These are phyloP conservation scores for Phania funesta DNA, from an alignment of 2,888 invertebrate species.

Conservation along the genomic window DNA sequence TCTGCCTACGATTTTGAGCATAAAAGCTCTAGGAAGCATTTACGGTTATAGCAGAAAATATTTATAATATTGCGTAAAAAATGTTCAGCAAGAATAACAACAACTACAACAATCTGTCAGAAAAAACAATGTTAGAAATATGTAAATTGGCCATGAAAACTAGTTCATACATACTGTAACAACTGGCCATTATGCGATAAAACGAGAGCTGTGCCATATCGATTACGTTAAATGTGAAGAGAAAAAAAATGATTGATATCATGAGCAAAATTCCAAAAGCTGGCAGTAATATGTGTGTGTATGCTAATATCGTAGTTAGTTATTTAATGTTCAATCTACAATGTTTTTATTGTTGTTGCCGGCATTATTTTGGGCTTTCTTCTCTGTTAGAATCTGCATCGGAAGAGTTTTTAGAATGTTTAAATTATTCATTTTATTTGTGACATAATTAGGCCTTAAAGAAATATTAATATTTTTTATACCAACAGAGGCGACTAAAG, in stretches of 20 bases:
- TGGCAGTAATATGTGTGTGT: background rate
- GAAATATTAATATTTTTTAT: too few relatives aligned
- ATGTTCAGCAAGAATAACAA: slow-evolving; percentile 5
- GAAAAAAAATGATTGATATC: slow-evolving; percentile 16
- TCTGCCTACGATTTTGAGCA: background rate
- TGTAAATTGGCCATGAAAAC: slow-evolving; percentile 59
- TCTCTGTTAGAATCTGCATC: background rate
- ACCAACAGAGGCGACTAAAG: too few relatives aligned
- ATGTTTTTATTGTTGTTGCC: background rate
- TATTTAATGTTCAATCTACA: background rate
- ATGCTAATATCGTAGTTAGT: background rate
- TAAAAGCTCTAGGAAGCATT: slow-evolving; percentile 16
- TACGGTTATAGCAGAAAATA: slow-evolving; percentile 23
- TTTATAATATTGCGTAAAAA: slow-evolving; percentile 58
- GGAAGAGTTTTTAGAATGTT: background rate
- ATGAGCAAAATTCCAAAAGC: background rate
- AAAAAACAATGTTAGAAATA: slow-evolving; percentile 16
- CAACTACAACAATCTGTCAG: background rate
- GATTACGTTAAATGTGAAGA: slow-evolving; percentile 26
- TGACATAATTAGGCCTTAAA: too few relatives aligned
- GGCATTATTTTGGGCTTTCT: background rate
- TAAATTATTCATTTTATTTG: background rate
- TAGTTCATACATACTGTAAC: slow-evolving; percentile 62
- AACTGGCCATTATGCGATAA: slow-evolving; percentile 48
- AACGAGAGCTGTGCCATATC: slow-evolving; percentile 9